Evolutionary conservation across 2,888 invertebrate genomes (phyloP).

Genomic region (Esperia sulphurella): DNA sequence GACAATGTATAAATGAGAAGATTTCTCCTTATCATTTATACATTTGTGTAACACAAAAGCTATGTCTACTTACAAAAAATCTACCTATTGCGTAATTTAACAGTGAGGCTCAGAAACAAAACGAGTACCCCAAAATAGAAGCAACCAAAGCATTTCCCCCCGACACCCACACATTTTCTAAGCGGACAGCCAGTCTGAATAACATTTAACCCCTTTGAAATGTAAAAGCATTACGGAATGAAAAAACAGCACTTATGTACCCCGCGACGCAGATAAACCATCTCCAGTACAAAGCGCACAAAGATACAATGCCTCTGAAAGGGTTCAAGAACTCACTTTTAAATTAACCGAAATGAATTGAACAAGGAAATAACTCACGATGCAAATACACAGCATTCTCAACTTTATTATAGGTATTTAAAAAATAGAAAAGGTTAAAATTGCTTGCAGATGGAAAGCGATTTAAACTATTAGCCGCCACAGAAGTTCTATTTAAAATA

Average conservation of each 20-base stretch:
- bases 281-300: constrained; percentile 78
- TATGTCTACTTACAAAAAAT: too few species aligned
- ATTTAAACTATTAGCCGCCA: constrained; percentile 63
- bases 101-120: background rate
- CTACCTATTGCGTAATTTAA: background rate
- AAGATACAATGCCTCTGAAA: constrained; percentile 80
- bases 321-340: constrained; percentile 80
- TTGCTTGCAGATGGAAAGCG: constrained; percentile 35
- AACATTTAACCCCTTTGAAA: constrained; percentile 79
- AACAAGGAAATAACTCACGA: constrained; percentile 43
- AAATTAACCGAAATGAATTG: constrained; percentile 64
- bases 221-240: constrained; percentile 80
- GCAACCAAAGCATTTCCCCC: constrained; percentile 41
- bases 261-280: constrained; percentile 77
- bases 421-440: constrained; percentile 16
- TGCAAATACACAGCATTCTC: constrained; percentile 35
- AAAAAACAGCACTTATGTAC: constrained; percentile 80
- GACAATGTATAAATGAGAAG: too few species aligned
- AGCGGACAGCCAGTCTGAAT: constrained; percentile 72
- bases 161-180: constrained; percentile 74
- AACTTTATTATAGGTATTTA: constrained; percentile 24
- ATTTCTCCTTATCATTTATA: too few species aligned
- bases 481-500: constrained; percentile 71
- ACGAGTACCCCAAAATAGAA: constrained; percentile 10
- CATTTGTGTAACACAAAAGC: too few species aligned